A percentile compares a stretch with the other conserved stretches of the same genome.
phyloP scores from a whole-genome alignment of 2,797 vertebrate species.

The Enteromius mattozi region DNA sequence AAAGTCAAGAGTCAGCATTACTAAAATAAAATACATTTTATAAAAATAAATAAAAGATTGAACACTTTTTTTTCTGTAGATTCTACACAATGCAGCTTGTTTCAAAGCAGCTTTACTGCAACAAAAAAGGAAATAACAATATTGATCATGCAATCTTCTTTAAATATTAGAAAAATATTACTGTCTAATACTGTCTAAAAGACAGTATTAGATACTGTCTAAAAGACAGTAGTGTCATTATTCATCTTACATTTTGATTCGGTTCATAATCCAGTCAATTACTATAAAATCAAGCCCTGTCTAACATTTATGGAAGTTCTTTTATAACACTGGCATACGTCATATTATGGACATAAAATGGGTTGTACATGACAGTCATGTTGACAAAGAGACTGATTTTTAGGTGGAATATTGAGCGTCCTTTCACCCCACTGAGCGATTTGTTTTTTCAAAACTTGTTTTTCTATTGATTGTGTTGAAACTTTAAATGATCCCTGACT shows the following conservation, averaged over 20 bases:
- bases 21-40: background rate
- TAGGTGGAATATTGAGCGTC: background rate
- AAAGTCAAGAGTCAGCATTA: background rate
- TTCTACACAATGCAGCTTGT: background rate
- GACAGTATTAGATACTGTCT: no score
- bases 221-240: background rate
- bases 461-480: conserved; percentile 2
- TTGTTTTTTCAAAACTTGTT: background rate
- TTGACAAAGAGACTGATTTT: background rate
- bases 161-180: background rate
- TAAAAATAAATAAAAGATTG: background rate
- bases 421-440: background rate
- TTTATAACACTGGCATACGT: background rate
- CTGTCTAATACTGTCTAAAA: no score
- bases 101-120: background rate
- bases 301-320: background rate
- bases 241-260: no score
- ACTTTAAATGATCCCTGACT: conserved; percentile 1
- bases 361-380: background rate
- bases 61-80: background rate
- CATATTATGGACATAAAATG: background rate
- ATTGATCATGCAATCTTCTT: background rate
- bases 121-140: background rate
- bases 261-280: background rate
- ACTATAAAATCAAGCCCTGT: background rate